These are phyloP conservation scores for Eufriesea mexicana DNA, from an alignment of 1,140 invertebrate species.

Conservation along the genomic window DNA sequence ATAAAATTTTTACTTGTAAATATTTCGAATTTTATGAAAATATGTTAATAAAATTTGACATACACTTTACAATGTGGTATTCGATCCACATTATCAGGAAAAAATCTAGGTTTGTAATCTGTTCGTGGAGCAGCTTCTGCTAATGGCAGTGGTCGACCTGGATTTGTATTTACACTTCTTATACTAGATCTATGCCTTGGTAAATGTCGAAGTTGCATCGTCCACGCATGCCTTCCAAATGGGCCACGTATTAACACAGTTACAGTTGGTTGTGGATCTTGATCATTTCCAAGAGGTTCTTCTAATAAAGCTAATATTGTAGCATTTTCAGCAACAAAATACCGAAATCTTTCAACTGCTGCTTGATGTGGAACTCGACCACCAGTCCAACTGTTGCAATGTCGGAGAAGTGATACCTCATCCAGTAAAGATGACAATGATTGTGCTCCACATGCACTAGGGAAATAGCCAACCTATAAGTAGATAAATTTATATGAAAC, in stretches of 20 bases:
- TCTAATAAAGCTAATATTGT: constrained; percentile 95
- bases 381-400: constrained; percentile 87
- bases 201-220: constrained; percentile 92
- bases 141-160: constrained; percentile 90
- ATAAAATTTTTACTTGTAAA: not conserved
- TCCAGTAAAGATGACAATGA: constrained; percentile 93
- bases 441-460: constrained; percentile 91
- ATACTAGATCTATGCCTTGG: constrained; percentile 90
- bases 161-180: constrained; percentile 87
- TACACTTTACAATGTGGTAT: constrained; percentile 92
- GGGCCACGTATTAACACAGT: constrained; percentile 93
- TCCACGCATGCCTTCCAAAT: constrained; percentile 97
- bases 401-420: constrained; percentile 91
- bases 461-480: constrained; percentile 89
- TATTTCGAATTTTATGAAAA: constrained; percentile 14
- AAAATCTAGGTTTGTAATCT: constrained; percentile 89
- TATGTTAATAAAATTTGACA: constrained; percentile 72
- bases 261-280: constrained; percentile 89
- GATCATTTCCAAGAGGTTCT: constrained; percentile 92
- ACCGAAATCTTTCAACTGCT: constrained; percentile 88
- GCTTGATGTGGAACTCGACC: constrained; percentile 82
- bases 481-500: constrained; percentile 16
- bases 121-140: constrained; percentile 85
- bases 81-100: constrained; percentile 91
- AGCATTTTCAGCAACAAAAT: constrained; percentile 95